Percentiles rank a stretch among this genome's conserved stretches.
phyloP scores from a whole-genome alignment of 2,888 invertebrate species.

The Leucophora obtusa region DNA sequence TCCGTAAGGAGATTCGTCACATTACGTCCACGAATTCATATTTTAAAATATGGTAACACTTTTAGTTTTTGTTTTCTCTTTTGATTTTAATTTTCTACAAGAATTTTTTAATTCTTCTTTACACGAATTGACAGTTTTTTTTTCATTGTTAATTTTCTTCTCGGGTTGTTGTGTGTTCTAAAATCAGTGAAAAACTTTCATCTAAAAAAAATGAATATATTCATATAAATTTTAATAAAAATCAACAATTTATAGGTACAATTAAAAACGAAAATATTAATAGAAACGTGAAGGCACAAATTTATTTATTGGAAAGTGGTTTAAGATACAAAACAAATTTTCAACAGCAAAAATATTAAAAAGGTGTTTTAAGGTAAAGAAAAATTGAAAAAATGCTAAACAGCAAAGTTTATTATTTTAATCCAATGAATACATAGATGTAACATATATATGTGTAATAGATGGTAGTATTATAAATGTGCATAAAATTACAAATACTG shows the following conservation, averaged over 20 bases:
- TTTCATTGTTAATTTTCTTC: conserved; percentile 38
- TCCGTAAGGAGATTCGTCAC: no score
- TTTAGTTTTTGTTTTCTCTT: conserved; percentile 23
- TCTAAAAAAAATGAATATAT: not conserved
- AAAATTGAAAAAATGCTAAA: not conserved
- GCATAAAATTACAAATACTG: conserved; percentile 54
- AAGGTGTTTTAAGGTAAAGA: not conserved
- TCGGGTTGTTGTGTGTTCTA: conserved; percentile 23
- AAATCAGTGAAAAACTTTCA: conserved; percentile 3
- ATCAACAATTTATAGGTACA: no score
- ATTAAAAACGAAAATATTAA: no score
- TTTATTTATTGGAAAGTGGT: no score
- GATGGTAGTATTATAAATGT: conserved; percentile 19
- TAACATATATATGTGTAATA: not conserved
- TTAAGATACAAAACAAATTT: no score
- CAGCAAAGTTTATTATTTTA: not conserved
- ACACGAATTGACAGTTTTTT: conserved; percentile 31
- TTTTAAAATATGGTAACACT: conserved; percentile 25
- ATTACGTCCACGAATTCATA: no score
- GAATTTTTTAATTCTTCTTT: conserved; percentile 5
- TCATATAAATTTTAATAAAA: not conserved
- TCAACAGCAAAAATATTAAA: no score
- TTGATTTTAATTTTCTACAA: not conserved
- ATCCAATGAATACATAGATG: not conserved
- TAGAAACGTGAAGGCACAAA: no score